Conservation (phyloP, 30 jellyfish, hydroid and myxozoan species). For the Mastigias papua region DNA sequence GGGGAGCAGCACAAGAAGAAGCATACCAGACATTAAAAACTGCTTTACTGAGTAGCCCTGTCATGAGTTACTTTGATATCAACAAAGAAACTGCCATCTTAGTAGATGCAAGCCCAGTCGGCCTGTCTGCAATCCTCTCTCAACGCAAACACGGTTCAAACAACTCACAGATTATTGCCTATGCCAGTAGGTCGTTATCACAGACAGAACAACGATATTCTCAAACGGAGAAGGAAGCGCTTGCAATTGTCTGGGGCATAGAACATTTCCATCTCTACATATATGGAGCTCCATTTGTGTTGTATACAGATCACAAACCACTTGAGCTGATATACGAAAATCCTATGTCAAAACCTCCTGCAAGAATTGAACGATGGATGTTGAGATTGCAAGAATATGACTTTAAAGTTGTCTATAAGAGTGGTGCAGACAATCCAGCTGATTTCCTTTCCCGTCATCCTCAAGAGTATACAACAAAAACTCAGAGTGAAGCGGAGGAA, state of each 20-base stretch:
- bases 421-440: constrained; percentile 38
- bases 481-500: background rate
- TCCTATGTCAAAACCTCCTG: constrained; percentile 53
- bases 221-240: constrained; percentile 62
- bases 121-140: constrained; percentile 33
- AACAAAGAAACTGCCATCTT: constrained; percentile 15
- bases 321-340: constrained; percentile 35
- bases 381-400: constrained; percentile 27
- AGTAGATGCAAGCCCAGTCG: constrained; percentile 54
- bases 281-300: constrained; percentile 29
- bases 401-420: constrained; percentile 32
- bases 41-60: constrained; percentile 19
- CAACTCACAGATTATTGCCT: constrained; percentile 11
- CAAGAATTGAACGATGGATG: constrained; percentile 32
- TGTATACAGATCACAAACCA: constrained; percentile 41
- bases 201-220: constrained; percentile 38
- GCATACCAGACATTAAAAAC: constrained; percentile 2
- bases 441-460: constrained; percentile 56
- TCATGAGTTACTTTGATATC: constrained; percentile 31
- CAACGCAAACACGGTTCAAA: constrained; percentile 28
- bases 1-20: constrained; percentile 22
- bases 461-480: background rate
- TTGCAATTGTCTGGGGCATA: constrained; percentile 25
- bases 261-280: constrained; percentile 47
- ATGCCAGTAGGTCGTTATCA: constrained; percentile 46